These are phyloP conservation scores for Graptemys geographica DNA, from an alignment of 2,797 vertebrate genomes.

Conservation along the genomic window DNA sequence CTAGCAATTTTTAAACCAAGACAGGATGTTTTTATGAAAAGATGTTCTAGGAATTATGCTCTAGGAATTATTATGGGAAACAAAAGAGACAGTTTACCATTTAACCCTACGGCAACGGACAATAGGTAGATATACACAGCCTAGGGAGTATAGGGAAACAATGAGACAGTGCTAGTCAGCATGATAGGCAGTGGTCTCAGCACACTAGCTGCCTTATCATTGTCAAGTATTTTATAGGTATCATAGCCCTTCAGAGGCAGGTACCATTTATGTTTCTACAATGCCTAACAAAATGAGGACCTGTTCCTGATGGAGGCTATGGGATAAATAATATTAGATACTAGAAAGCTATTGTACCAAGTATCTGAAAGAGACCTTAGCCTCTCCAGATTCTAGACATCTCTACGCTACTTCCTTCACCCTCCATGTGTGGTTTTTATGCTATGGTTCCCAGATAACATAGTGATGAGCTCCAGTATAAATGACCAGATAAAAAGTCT, in stretches of 20 bases:
- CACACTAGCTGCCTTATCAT: neutral
- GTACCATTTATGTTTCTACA: neutral
- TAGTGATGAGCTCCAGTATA: no score
- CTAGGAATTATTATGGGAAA: no score
- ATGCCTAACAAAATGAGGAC: neutral
- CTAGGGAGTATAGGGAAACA: neutral
- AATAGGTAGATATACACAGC: neutral
- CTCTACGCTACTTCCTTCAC: neutral
- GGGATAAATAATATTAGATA: no score
- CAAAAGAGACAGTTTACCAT: no score
- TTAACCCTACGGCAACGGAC: no score
- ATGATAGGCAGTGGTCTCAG: neutral
- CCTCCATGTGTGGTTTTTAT: no score
- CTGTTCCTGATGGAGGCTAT: no score
- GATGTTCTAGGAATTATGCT: neutral
- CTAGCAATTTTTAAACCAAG: neutral
- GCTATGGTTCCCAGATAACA: no score
- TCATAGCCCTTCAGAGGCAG: neutral
- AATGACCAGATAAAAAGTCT: no score
- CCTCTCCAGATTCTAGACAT: no score
- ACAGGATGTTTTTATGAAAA: neutral
- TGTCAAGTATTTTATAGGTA: neutral
- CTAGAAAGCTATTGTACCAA: no score
- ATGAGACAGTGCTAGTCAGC: neutral
- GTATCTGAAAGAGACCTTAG: no score